Conservation (phyloP, 2,797 vertebrate genomes). For the Melanotaenia boesemani region DNA sequence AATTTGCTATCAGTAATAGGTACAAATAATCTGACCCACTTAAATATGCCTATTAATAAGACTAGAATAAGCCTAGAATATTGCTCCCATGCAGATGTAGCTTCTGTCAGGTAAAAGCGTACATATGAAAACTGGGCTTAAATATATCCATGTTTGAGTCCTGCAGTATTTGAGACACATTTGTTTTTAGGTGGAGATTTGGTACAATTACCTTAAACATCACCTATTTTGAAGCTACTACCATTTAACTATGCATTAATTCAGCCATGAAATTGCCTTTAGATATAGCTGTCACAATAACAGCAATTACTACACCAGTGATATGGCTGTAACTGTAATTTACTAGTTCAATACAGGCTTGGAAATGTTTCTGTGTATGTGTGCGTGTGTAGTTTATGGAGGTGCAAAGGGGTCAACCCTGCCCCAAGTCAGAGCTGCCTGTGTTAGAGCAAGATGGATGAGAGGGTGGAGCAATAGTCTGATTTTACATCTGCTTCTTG, state of each 20-base stretch:
- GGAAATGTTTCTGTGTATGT: conserved; percentile 18
- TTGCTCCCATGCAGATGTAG: neutral
- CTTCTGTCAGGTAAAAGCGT: neutral
- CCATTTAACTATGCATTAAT: conserved; percentile 22
- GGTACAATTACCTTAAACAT: neutral
- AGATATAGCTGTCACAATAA: conserved; percentile 51
- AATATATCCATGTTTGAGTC: neutral
- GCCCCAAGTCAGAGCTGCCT: conserved; percentile 80
- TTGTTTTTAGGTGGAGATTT: neutral
- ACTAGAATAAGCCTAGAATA: neutral
- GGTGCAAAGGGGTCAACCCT: conserved; percentile 89
- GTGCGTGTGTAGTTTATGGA: conserved; percentile 56
- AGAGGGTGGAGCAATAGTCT: conserved; percentile 63
- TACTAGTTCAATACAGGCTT: conserved; percentile 42
- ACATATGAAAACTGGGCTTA: neutral
- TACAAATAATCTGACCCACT: neutral
- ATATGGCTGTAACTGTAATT: conserved; percentile 48
- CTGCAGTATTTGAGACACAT: neutral
- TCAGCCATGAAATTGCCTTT: conserved; percentile 1
- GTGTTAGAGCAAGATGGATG: conserved; percentile 69
- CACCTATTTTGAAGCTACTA: neutral
- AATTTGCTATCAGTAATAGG: neutral
- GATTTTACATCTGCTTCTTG: conserved; percentile 80
- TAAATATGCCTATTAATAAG: neutral
- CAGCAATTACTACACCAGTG: conserved; percentile 38